Conservation (phyloP, 2,888 invertebrate species). For the Agrilus biguttatus region DNA sequence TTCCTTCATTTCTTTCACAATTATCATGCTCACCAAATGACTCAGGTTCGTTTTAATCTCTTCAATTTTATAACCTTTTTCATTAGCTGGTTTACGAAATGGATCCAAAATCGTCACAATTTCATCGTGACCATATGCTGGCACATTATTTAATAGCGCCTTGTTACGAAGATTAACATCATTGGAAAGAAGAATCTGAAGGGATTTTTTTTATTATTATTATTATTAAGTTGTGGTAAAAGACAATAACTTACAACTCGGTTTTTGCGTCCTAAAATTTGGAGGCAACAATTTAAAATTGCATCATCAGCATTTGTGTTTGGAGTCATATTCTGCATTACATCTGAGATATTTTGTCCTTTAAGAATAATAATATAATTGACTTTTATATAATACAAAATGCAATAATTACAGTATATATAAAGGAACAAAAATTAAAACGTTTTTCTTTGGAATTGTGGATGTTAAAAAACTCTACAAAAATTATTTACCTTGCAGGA, state of each 20-base stretch:
- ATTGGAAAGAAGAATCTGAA: conserved; percentile 42
- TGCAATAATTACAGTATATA: no score
- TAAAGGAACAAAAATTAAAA: no score
- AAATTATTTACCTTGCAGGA: conserved; percentile 8
- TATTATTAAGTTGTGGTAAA: background rate
- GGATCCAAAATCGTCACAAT: conserved; percentile 10
- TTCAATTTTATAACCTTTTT: conserved; percentile 3
- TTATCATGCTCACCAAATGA: conserved; percentile 18
- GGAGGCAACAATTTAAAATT: conserved; percentile 42
- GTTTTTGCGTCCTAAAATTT: conserved; percentile 21
- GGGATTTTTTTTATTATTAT: conserved; percentile 8
- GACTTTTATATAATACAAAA: no score
- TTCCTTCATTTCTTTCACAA: conserved; percentile 41
- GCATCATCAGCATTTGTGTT: conserved; percentile 43
- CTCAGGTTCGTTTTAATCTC: conserved; percentile 17
- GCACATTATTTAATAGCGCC: conserved; percentile 35
- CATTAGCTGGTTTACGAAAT: background rate
- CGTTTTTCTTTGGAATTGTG: no score
- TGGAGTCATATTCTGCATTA: conserved; percentile 37
- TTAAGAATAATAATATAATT: no score
- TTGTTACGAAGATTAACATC: conserved; percentile 45
- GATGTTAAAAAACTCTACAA: no score
- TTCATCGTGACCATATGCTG: conserved; percentile 17
- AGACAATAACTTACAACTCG: conserved; percentile 2
- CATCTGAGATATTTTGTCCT: conserved; percentile 37